Base-by-base conservation (phyloP, 30 jellyfish, hydroid and myxozoan species). In the Aurelia sp. region DNA sequence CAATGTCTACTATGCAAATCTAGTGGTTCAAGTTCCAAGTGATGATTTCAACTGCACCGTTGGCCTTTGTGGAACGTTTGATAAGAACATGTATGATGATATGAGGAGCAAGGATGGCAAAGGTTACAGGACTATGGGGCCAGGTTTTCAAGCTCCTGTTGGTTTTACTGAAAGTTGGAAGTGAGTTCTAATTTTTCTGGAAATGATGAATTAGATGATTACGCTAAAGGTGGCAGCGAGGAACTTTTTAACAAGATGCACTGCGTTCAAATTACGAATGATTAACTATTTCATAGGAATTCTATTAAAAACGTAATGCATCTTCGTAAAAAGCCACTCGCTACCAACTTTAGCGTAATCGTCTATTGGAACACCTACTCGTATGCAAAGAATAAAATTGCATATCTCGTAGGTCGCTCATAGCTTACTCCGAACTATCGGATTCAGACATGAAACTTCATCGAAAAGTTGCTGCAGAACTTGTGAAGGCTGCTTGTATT, bases 81-180 rank as follows among this genome's bases (percentile, higher is more conserved):
- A 79, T 47, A 48, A 31, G 11, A 17, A 63, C 16, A 11, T 47
- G 17, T 19, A 16, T 21, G 66, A 79, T 47, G 89, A 79, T 18
- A 27, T 79, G 83, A 79, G 20, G 33, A 67, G 50, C 19, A 62
- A 59, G 47, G 30, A 30, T 30, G 89, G 82, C 15, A 51, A 40
- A 47, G 53, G 4, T 4, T 60, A 48, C 8, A 6, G 23, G 13
- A 17, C 48, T 6, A 19, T 44, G 55, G 55, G 20, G 0, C 12
- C 8, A 3, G 62, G 20, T 18, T 17, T 22, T 4, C 71, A 53
- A 37, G 89, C 89, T 11, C 89, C 89, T 0, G 35, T 21, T 31
- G 80, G 50, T 8, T 79, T 79, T 51, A 79, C 89, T 35, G 89
- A 79, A 64, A 79, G 89, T 59, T 79, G 89, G 89, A 62, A 67